Percentiles rank a stretch among this genome's conserved stretches.
These are phyloP conservation scores for Meloe dianella DNA, from an alignment of 2,888 invertebrate species.

Conservation along the genomic window DNA sequence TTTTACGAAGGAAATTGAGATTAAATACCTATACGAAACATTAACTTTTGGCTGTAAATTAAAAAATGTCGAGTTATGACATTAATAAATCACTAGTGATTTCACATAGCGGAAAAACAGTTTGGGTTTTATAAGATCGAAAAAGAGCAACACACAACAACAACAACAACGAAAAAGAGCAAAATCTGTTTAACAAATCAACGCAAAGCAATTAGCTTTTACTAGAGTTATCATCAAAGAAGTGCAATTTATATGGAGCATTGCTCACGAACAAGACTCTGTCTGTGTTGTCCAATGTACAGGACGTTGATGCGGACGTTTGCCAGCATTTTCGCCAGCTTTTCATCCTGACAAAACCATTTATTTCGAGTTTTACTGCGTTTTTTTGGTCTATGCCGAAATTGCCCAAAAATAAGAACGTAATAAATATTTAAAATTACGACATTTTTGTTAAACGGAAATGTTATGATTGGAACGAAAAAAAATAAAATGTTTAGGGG, in stretches of 20 bases:
- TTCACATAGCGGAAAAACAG: constrained; percentile 37
- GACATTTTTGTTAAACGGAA: too few species aligned
- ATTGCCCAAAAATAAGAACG: background rate
- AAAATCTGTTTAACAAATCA: constrained; percentile 56
- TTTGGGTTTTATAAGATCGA: constrained; percentile 9
- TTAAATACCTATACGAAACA: constrained; percentile 23
- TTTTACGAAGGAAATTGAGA: constrained; percentile 26
- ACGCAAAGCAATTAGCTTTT: constrained; percentile 57
- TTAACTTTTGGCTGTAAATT: constrained; percentile 21
- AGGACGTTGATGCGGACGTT: constrained; percentile 50
- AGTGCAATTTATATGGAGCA: constrained; percentile 59
- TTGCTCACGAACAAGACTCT: constrained; percentile 54
- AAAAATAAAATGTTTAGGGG: background rate
- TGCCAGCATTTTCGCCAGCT: constrained; percentile 40
- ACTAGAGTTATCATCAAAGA: constrained; percentile 57
- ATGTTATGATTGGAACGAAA: background rate
- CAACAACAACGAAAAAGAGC: too few species aligned
- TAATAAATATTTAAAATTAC: constrained; percentile 33
- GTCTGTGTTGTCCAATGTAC: constrained; percentile 39
- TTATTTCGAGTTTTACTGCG: constrained; percentile 28
- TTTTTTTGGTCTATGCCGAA: constrained; percentile 26
- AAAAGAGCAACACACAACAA: too few species aligned
- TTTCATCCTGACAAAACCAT: constrained; percentile 16
- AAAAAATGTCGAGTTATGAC: constrained; percentile 34
- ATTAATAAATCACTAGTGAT: constrained; percentile 41